Conservation (phyloP, 2,888 invertebrate species). For the Nomada fucata region DNA sequence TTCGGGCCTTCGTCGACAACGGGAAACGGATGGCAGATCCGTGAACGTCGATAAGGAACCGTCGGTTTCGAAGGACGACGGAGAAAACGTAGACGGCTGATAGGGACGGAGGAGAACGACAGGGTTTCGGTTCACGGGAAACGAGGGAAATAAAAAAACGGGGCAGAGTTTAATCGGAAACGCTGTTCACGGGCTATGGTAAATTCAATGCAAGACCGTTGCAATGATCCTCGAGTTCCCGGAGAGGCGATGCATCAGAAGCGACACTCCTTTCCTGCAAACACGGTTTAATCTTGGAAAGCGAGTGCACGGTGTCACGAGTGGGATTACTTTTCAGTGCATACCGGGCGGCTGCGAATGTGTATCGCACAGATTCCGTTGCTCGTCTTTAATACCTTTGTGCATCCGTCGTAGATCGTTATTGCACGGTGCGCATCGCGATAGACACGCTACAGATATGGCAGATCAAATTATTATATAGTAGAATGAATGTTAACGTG, state of each 20-base stretch:
- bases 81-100: constrained; percentile 21
- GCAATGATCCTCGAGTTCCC: constrained; percentile 9
- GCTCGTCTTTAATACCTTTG: neutral
- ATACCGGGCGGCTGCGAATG: too few relatives aligned
- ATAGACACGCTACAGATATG: too few relatives aligned
- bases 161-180: constrained; percentile 14
- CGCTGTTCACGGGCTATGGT: neutral
- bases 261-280: constrained; percentile 19
- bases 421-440: too few relatives aligned
- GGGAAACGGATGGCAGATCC: constrained; percentile 51
- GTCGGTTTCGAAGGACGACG: constrained; percentile 14
- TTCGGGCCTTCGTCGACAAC: constrained; percentile 35
- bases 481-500: too few relatives aligned
- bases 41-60: constrained; percentile 40
- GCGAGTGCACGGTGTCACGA: constrained; percentile 2
- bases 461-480: too few relatives aligned
- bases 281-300: constrained; percentile 34
- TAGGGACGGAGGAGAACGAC: neutral
- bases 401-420: neutral
- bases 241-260: neutral
- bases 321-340: constrained; percentile 12
- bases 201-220: constrained; percentile 40
- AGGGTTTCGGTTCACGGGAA: constrained; percentile 8
- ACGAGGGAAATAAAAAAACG: neutral
- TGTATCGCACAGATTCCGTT: neutral